Percentiles rank a stretch among this genome's conserved stretches.
These are phyloP conservation scores for Phasia obesa DNA, from an alignment of 2,888 invertebrate genomes.

Conservation along the genomic window DNA sequence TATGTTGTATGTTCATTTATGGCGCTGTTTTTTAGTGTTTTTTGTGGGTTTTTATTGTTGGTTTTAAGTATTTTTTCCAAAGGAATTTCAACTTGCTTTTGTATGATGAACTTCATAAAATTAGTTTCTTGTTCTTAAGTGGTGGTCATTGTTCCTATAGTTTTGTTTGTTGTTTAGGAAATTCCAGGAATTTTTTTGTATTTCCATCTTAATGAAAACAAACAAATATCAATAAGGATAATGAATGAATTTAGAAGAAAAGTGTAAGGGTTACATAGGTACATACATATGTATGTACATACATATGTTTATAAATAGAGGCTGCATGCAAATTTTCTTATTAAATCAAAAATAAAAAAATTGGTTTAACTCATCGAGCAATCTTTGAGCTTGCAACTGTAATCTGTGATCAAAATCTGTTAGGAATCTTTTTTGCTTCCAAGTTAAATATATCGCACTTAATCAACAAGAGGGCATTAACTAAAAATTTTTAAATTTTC, in stretches of 20 bases:
- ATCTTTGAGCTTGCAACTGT: too few relatives aligned
- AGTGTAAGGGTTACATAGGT: background rate
- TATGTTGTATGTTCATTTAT: too few relatives aligned
- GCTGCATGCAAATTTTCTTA: too few relatives aligned
- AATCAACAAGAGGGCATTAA: too few relatives aligned
- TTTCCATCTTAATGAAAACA: background rate
- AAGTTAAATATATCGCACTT: too few relatives aligned
- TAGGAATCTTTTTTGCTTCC: too few relatives aligned
- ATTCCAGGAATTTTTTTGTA: background rate
- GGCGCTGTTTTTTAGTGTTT: slow-evolving; percentile 45
- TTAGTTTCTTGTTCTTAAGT: slow-evolving; percentile 21
- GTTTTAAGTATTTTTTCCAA: background rate
- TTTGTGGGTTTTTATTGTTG: slow-evolving; percentile 2
- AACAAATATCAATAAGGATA: slow-evolving; percentile 10
- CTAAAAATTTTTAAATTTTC: too few relatives aligned
- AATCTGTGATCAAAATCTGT: too few relatives aligned
- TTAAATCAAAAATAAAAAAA: too few relatives aligned
- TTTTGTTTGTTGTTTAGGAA: background rate
- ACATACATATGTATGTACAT: too few relatives aligned
- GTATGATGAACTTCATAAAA: slow-evolving; percentile 51
- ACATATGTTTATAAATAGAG: too few relatives aligned
- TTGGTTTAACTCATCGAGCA: too few relatives aligned
- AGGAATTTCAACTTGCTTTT: slow-evolving; percentile 61
- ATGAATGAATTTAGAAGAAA: background rate
- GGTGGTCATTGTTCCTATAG: slow-evolving; percentile 28